These are phyloP conservation scores for Pandemis corylana DNA, from an alignment of 2,888 invertebrate species.

Conservation along the genomic window DNA sequence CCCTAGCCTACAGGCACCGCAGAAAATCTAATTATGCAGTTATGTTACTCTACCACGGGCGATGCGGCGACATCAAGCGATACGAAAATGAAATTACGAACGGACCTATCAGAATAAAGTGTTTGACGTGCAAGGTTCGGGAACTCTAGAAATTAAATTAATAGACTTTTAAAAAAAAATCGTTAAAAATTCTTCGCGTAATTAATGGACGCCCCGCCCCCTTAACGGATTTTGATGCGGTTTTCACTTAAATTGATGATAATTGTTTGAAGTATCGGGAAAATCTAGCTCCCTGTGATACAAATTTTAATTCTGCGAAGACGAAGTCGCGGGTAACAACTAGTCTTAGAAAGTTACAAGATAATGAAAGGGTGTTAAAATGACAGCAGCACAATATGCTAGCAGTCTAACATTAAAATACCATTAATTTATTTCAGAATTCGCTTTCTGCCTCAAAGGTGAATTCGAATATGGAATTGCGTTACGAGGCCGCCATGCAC, in stretches of 20 bases:
- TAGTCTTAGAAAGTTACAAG: too few relatives aligned
- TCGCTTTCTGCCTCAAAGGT: neutral
- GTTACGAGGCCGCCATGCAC: constrained; percentile 53
- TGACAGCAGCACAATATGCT: neutral
- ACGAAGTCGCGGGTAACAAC: too few relatives aligned
- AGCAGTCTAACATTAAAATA: neutral
- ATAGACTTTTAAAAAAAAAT: too few relatives aligned
- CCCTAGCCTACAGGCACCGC: constrained; percentile 5
- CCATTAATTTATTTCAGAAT: neutral
- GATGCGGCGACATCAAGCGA: constrained; percentile 20
- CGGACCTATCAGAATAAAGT: constrained; percentile 14
- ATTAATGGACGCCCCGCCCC: too few relatives aligned
- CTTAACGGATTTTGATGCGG: too few relatives aligned
- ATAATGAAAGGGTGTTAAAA: neutral
- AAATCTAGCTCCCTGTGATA: too few relatives aligned
- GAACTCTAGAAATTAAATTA: neutral
- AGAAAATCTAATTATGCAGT: constrained; percentile 21
- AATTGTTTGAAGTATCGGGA: too few relatives aligned
- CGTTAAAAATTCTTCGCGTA: too few relatives aligned
- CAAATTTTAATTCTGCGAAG: too few relatives aligned
- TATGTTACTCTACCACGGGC: constrained; percentile 14
- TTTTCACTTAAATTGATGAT: too few relatives aligned
- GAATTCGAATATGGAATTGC: constrained; percentile 9
- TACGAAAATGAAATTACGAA: constrained; percentile 6
- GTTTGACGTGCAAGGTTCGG: neutral